Evolutionary conservation across 2,113 vertebrate genomes (phyloP).

Genomic region (Marmota flaviventris): DNA sequence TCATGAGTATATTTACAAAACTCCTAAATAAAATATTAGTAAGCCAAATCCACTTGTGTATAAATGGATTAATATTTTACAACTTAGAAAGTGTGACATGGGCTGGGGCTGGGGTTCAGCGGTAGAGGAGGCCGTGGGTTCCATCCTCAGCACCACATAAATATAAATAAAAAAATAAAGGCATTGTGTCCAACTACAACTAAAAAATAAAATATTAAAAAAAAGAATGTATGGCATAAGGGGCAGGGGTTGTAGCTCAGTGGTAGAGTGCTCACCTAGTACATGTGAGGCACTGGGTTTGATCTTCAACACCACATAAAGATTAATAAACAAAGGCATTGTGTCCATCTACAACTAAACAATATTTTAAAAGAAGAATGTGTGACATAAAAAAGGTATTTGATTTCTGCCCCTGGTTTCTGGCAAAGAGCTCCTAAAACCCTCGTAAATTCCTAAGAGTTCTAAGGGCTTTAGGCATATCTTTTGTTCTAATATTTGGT

Average conservation of each 20-base stretch:
- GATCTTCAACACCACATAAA: too few species aligned
- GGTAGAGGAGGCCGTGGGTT: too few species aligned
- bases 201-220: too few species aligned
- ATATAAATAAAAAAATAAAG: too few species aligned
- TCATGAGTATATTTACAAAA: not conserved
- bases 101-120: too few species aligned
- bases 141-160: too few species aligned
- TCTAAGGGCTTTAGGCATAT: not conserved
- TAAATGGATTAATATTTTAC: not conserved
- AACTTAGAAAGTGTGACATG: not conserved
- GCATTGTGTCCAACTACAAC: too few species aligned
- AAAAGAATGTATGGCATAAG: not conserved
- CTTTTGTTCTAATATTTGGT: not conserved
- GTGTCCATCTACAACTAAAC: too few species aligned
- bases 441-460: not conserved
- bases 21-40: not conserved
- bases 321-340: too few species aligned
- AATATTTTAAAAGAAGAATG: not conserved
- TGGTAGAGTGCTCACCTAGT: too few species aligned
- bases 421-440: not conserved
- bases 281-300: too few species aligned
- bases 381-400: not conserved
- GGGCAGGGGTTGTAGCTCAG: too few species aligned
- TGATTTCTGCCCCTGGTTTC: not conserved
- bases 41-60: not conserved